Percentiles rank a stretch among this genome's conserved stretches.
Conservation (phyloP, 30 jellyfish, hydroid and myxozoan genomes). For the Pseudorhiza aurosa region DNA sequence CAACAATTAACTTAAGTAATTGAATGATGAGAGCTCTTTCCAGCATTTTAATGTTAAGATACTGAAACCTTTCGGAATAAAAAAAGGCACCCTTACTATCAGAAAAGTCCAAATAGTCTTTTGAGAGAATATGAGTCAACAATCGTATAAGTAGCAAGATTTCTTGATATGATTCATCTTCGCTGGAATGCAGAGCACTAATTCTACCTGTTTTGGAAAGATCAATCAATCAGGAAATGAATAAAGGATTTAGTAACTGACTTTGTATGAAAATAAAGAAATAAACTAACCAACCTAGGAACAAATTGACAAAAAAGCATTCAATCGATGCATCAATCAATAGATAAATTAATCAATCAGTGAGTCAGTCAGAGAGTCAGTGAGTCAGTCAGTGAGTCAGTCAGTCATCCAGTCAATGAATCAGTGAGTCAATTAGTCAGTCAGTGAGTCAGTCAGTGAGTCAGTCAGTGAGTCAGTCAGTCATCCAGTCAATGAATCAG, state of each 20-base stretch:
- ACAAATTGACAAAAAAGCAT: background rate
- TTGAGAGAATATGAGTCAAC: conserved; percentile 84
- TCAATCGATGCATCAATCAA: background rate
- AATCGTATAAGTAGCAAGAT: conserved; percentile 75
- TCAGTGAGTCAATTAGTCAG: no score
- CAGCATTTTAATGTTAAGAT: no score
- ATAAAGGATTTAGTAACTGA: no score
- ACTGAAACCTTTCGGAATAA: no score
- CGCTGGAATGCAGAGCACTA: conserved; percentile 47
- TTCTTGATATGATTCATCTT: conserved; percentile 88
- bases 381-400: background rate
- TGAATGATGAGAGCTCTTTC: no score
- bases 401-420: background rate
- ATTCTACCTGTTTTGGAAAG: conserved; percentile 44
- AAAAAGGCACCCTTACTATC: no score
- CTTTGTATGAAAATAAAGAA: background rate
- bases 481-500: background rate
- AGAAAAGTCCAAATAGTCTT: conserved; percentile 83
- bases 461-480: background rate
- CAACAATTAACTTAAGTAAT: no score
- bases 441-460: background rate
- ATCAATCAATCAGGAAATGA: background rate
- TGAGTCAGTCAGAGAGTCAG: background rate
- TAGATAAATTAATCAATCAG: background rate
- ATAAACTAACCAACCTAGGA: background rate